Evolutionary conservation across 2,797 vertebrate species (phyloP), one percentile per base, ranked within the genome.

Genomic region (Clarias pachynema): DNA sequence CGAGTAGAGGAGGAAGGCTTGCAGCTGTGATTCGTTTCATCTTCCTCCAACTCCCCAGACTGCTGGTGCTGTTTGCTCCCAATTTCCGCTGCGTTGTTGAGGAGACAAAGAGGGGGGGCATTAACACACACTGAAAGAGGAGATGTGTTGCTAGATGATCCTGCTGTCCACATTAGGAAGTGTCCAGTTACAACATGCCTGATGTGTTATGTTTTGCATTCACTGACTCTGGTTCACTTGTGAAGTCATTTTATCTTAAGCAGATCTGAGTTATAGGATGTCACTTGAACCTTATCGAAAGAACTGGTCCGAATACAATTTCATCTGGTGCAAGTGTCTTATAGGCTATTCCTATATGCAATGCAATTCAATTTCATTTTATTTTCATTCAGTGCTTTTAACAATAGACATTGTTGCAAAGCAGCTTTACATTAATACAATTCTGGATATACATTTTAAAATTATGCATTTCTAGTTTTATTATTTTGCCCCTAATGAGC

Each of bases 31-130:
- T 60, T 20, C 0, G 20, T 81, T 88, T 82, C 57, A 75, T 87
- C 82, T 66, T 49, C 40, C 26, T 90, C 90, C 89, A 87, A 68
- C 79, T 79, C 57, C 49, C n/a, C 0, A 5, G 80, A 40, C 26
- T 18, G 63, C n/a, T 34, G 59, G 44, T 72, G 57, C 37, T 37
- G 81, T 70, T 6, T 0, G 10, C 15, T 18, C 57, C 20, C 7
- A 68, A 26, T 78, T 82, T 89, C 86, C 31, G 2, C 70, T 15
- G 69, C 53, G 40, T 49, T 80, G 60, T 79, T 44, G 3, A n/a
- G 77, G 3, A n/a, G 77, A 40, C 57, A 60, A 22, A 56, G 5
- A 34, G 57, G 62, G 79, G 6, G 75, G 81, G 79, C 29, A 0
- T 78, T 80, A n/a, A 10, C 53, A 74, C 22, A 10, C 44, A 57